Evolutionary conservation across 2,797 vertebrate genomes (phyloP), one percentile per base, ranked within the genome.

Genomic region (Paedocypris micromegethes): DNA sequence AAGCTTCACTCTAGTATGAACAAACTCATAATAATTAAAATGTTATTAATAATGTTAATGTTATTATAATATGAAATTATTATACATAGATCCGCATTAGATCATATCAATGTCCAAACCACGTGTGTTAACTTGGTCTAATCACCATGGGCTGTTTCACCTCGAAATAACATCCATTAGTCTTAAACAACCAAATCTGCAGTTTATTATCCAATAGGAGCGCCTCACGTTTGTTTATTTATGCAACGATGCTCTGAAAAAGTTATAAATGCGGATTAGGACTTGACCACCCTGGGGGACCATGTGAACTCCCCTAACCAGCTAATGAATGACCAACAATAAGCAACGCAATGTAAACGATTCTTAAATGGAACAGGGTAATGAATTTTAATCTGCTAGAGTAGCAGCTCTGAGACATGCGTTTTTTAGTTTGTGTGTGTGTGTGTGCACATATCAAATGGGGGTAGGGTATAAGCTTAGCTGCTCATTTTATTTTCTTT

Each of bases 321-420:
- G 60, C 64, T 70, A 58, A 68, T 80, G 78, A 82, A 68, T 78
- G 68, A 77, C 75, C 75, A 75, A 81, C 77, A 76, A 82, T 71
- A 65, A 77, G 77, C 81, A 82, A 53, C 75, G 82, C 83, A 81
- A 79, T 77, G 77, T 77, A 78, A 83, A 83, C 76, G 73, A 83
- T 84, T 84, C 80, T 85, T 77, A 83, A 86, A 86, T 78, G 75
- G 79, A 83, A 84, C 85, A 86, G 82, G 85, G 87, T 88, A 90
- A 91, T 91, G 90, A 91, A 91, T 91, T 89, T 90, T 90, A 91
- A 90, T 90, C 80, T 82, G 85, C 84, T 83, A 85, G 84, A 88
- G 86, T 83, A 88, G 86, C 88, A 88, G 80, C 80, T 86, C 86
- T 79, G 82, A 86, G 86, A 89, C 87, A 88, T 89, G 88, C 74